Base-by-base conservation (phyloP, 2,797 vertebrate genomes). In the Bufotes viridis region DNA sequence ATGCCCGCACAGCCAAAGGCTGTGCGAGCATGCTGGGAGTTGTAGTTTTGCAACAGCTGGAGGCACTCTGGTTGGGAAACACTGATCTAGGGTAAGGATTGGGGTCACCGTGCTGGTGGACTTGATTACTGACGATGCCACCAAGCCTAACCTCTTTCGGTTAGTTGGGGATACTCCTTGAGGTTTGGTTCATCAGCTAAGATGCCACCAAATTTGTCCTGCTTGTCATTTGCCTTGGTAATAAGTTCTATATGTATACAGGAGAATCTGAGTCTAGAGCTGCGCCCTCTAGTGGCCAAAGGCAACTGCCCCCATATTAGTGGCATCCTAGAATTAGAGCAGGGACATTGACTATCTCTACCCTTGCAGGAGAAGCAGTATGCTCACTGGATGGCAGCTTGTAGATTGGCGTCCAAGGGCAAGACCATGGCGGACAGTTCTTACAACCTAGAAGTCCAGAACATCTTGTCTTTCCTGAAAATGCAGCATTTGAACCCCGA, bases 401-500 rank as follows among this genome's bases (percentile, higher is more conserved):
- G 98, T 87, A 97, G 98, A 87, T 90, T 99, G 91, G 98, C 98
- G 86, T 99, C 98, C 90, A 99, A 99, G 92, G 98, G 98, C 87
- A 99, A 99, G 95, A 99, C 98, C n/a, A 99, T 99, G 98, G 98
- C 98, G 0, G 98, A 99, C 95, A 99, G 98, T 90, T 99, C 98
- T 0, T 99, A 99, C 87, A 98, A 96, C 91, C 91, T 98, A 90
- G 98, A 99, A 90, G 98, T 99, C 61, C 98, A 99, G 93, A 99
- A 99, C 93, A 99, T 99, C 89, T 94, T 99, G 91, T 99, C 98
- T 91, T 99, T 99, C 93, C 95, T 99, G 90, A 99, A 99, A 94
- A 99, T 99, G 98, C 98, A 99, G 91, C 98, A 99, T 94, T 93
- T 99, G 95, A 99, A 99, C 93, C 98, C 97, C 0, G 98, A 99